Evolutionary conservation across 2,888 invertebrate genomes (phyloP), one percentile per base, ranked within the genome.

Genomic region (Calliphora vomitoria): DNA sequence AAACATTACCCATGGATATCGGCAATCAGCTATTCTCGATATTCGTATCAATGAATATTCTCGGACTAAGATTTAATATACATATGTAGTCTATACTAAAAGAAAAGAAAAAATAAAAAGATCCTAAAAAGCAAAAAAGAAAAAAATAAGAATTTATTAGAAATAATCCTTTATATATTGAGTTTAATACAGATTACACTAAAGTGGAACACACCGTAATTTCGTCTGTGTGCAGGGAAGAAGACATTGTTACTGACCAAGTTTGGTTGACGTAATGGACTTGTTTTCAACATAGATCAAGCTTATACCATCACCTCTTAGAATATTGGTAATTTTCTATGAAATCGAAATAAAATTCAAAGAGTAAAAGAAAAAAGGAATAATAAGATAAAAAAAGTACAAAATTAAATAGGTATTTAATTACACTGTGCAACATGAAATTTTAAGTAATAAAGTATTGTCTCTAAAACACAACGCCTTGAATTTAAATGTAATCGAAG

Each of bases 121-220:
- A 66, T 55, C 78, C 78, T 78, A 78, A 78, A 78, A 78, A 78
- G 41, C 38, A 75, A 75, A 75, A 66, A 66, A 47, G 13, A 41
- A 72, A 41, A 74, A 74, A 44, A 74, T 38, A 47, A 76, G 66
- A 78, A 78, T 60, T 66, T 25, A 66, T 78, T 78, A 78, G 64
- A 74, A 55, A 20, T 58, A 55, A 58, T 38, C 41, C 38, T 58
- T 58, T 8, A 58, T 41, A 58, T 55, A 4, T 44, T 68, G 8
- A 44, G 15, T 20, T 72, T 47, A 44, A 58, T 58, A 10, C 31
- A 20, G 5, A 41, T 47, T 44, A 13, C 8, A n/a, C 68, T 25
- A 44, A 20, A 25, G 13, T 25, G 47, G 5, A 68, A 44, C 44
- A 13, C 47, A 47, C 25, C 25, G 8, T 25, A 47, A 25, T 15